Base-by-base conservation (phyloP, 2,888 invertebrate species). In the Brachylomia viminalis region DNA sequence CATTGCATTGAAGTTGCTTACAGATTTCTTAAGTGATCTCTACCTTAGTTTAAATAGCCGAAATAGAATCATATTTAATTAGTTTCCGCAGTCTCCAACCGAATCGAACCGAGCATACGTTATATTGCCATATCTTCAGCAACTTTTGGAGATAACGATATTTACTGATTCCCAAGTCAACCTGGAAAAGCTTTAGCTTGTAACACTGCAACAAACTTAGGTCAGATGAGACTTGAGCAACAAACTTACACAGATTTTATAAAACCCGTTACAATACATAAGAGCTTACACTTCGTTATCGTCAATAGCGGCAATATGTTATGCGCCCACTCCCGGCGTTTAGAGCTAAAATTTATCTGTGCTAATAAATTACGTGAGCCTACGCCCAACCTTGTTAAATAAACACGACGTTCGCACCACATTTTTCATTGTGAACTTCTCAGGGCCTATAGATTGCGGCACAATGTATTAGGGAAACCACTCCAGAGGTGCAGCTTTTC, bases 331-430 rank as follows among this genome's bases (percentile, higher is more conserved):
- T 88, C 87, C 87, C 83, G 85, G 86, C 89, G 89, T 92, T 93
- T 91, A 92, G 92, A 92, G 91, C 91, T 91, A 88, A 92, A 95
- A 95, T 94, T 95, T 95, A 95, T 95, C 93, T 94, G 86, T 87
- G 87, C 93, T 93, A 93, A 95, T 95, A 95, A 94, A 95, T 95
- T 92, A 94, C 92, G 79, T 75, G 84, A 88, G 90, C 91, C 86
- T 83, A 87, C 86, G 88, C 88, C 87, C 90, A 91, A 91, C 92
- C 92, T 92, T 92, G 93, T 92, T 94, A 93, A 94, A 93, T 93
- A 95, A 94, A 94, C 94, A 94, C 92, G 91, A 91, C 90, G 93
- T 93, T 94, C 92, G 92, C 94, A 93, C 93, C 91, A 92, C 91
- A 94, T 95, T 95, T 95, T 94, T 94, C 94, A 94, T 92, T 89